phyloP scores from a whole-genome alignment of 2,797 vertebrate species.

The Amazona ochrocephala region DNA sequence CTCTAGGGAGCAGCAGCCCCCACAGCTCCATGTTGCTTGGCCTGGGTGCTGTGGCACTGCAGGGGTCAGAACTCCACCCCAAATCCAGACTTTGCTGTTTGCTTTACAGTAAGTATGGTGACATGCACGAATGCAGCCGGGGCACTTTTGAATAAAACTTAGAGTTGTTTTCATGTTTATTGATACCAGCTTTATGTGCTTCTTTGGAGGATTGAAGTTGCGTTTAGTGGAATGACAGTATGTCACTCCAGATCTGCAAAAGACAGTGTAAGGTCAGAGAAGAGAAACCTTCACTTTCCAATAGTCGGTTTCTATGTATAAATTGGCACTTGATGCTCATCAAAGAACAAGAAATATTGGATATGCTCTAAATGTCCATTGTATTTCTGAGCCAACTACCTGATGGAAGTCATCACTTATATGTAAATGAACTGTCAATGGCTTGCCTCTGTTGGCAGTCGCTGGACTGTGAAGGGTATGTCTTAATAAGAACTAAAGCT shows the following conservation, averaged over 20 bases:
- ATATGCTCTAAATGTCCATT: conserved; percentile 85
- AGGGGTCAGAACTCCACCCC: neutral
- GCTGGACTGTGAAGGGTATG: conserved; percentile 93
- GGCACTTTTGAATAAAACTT: neutral
- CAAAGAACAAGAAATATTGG: conserved; percentile 84
- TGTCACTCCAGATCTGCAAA: conserved; percentile 33
- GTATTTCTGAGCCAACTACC: conserved; percentile 86
- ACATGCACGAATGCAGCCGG: neutral
- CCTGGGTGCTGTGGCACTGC: neutral
- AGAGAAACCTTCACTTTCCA: conserved; percentile 70
- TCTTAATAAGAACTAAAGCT: conserved; percentile 88
- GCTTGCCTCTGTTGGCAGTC: conserved; percentile 83
- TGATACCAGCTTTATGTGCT: neutral
- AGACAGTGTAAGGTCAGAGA: conserved; percentile 73
- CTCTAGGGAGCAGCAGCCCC: neutral
- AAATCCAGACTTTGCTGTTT: neutral
- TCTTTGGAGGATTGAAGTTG: neutral
- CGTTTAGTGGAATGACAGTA: conserved; percentile 3
- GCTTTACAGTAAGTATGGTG: neutral
- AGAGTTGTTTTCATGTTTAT: neutral
- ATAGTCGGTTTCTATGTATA: conserved; percentile 73
- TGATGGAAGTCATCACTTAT: conserved; percentile 97
- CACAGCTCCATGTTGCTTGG: fast-evolving
- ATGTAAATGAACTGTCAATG: conserved; percentile 91
- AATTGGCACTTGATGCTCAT: conserved; percentile 79